Base-by-base conservation (phyloP, 2,888 invertebrate genomes). In the Dryadula phaetusa region DNA sequence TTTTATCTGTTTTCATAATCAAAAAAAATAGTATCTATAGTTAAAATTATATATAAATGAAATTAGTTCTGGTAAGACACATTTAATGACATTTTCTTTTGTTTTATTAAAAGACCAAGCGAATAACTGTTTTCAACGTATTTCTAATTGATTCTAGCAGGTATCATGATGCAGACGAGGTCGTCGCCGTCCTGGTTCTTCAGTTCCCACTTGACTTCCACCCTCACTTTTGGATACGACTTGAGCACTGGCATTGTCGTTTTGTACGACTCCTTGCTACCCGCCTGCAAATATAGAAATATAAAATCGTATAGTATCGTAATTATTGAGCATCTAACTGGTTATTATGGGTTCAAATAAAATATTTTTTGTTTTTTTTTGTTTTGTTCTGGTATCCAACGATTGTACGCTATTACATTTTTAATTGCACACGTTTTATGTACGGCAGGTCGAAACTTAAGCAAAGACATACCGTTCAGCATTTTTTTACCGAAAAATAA, bases 141-240 rank as follows among this genome's bases (percentile, higher is more conserved):
- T 18, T 22, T 22, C 22, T 82, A 88, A 69, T 84, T 80, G 66
- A 96, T 94, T 85, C 93, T 95, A 7, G 96, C 94, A 10, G 96
- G 95, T 75, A 97, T 95, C 70, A 94, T 70, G 18, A 95, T 83
- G 80, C 97, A 97, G 64, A 95, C 89, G 34, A 96, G 92, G 76
- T 95, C 94, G 46, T 94, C 92, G 0, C 83, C 88, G 2, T 93
- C 86, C 65, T 94, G 94, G 79, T 94, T 93, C 79, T 94, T 91
- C 22, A 97, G 86, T 82, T 96, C 95, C 96, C 96, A 97, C 82
- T 95, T 96, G 1, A 97, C 95, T 7, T 94, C 93, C 0, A 97
- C 95, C 16, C 80, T 88, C 76, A 96, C 95, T 84, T 93, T 94
- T 0, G 97, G 97, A 82, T 96, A 97, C 0, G 90, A 90, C 74